Conservation (phyloP, 2,113 vertebrate species). For the Paramormyrops kingsleyae region DNA sequence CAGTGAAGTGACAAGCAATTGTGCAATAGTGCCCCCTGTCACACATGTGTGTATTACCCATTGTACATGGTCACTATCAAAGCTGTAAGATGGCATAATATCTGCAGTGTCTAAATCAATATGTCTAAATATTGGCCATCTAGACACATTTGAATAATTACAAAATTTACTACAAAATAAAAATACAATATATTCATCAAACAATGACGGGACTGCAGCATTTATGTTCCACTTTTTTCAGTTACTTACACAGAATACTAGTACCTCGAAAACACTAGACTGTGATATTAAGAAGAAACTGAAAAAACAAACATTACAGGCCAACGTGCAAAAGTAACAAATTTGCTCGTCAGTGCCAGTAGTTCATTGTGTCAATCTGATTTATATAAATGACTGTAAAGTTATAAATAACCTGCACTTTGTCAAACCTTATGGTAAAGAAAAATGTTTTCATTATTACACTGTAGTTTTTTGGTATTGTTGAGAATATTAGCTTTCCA, state of each 20-base stretch:
- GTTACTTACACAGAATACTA: background rate
- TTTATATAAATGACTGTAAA: background rate
- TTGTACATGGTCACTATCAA: background rate
- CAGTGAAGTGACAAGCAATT: background rate
- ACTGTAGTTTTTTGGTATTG: background rate
- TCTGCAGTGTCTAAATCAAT: background rate
- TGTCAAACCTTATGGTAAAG: background rate
- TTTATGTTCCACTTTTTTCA: background rate
- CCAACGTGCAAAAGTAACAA: background rate
- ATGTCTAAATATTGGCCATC: background rate
- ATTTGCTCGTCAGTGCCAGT: background rate
- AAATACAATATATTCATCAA: background rate
- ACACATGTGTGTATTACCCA: background rate
- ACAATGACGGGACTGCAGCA: background rate
- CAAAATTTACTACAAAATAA: background rate
- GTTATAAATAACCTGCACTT: background rate
- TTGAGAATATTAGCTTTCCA: background rate
- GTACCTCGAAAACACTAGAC: background rate
- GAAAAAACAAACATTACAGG: background rate
- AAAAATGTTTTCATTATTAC: background rate
- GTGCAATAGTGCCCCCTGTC: constrained; percentile 5
- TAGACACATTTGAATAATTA: background rate
- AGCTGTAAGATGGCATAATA: background rate
- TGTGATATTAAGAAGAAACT: background rate
- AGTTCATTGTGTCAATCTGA: background rate